Conservation (phyloP, 2,797 vertebrate species). For the Crax fasciolata region DNA sequence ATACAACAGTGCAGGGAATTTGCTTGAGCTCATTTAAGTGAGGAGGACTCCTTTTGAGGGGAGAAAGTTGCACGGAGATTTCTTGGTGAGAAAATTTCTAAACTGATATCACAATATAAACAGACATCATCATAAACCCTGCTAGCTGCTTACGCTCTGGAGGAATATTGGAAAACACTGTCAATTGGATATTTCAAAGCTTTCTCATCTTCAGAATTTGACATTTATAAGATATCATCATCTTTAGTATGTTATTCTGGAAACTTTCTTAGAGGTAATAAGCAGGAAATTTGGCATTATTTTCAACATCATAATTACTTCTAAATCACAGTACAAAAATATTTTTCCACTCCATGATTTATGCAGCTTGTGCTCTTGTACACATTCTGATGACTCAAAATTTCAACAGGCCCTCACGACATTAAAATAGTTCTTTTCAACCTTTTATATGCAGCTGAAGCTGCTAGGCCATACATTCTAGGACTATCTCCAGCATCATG, state of each 20-base stretch:
- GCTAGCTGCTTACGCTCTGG: background rate
- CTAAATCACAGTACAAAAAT: conserved; percentile 67
- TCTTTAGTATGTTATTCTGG: conserved; percentile 54
- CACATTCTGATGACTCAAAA: conserved; percentile 69
- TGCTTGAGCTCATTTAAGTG: background rate
- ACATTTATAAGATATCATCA: conserved; percentile 47
- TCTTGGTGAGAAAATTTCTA: background rate
- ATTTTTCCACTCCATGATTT: conserved; percentile 67
- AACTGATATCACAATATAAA: background rate
- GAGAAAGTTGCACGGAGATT: background rate
- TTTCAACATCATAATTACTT: conserved; percentile 72
- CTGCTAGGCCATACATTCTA: conserved; percentile 26
- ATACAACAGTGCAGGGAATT: background rate
- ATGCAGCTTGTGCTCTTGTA: conserved; percentile 61
- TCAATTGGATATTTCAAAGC: conserved; percentile 38
- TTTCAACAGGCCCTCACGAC: conserved; percentile 52
- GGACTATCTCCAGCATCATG: background rate
- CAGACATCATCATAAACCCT: background rate
- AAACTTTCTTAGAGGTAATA: conserved; percentile 68
- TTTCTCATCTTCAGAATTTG: conserved; percentile 54
- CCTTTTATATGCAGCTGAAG: conserved; percentile 47
- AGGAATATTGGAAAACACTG: conserved; percentile 47
- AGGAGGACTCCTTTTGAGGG: background rate
- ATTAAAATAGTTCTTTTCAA: conserved; percentile 26
- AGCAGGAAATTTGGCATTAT: conserved; percentile 64